A percentile compares a stretch with the other conserved stretches of the same genome.
phyloP scores from a whole-genome alignment of 1,140 invertebrate genomes.

The Eumaeus atala region DNA sequence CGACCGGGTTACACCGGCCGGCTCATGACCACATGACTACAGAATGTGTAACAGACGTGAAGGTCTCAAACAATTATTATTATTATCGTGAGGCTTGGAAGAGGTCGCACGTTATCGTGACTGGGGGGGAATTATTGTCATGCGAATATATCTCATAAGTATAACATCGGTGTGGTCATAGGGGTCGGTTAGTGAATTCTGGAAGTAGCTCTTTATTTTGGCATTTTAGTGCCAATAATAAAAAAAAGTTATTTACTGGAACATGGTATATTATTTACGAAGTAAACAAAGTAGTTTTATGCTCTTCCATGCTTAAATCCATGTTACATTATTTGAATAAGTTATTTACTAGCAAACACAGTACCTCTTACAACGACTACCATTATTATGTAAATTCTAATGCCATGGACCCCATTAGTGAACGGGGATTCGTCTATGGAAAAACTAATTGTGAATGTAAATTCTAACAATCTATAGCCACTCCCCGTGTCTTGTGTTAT shows the following conservation, averaged over 20 bases:
- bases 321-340: not conserved
- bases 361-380: not conserved
- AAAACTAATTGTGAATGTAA: slow-evolving; percentile 7
- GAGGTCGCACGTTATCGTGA: no score
- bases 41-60: no score
- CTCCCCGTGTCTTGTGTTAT: no score
- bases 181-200: no score
- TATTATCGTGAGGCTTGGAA: no score
- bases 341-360: not conserved
- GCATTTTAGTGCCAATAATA: not conserved
- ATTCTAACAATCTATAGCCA: slow-evolving; percentile 12
- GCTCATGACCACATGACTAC: no score
- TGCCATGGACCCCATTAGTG: slow-evolving; percentile 1
- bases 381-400: slow-evolving; percentile 9
- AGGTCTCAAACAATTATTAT: no score
- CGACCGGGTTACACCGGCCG: no score
- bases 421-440: slow-evolving; percentile 1
- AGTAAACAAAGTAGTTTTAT: not conserved
- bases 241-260: not conserved
- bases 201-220: not conserved
- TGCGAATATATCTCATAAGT: no score
- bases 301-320: not conserved
- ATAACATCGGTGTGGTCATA: no score
- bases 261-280: not conserved
- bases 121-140: no score